Conservation (phyloP, 2,888 invertebrate species). For the Acanthosoma haemorrhoidale region DNA sequence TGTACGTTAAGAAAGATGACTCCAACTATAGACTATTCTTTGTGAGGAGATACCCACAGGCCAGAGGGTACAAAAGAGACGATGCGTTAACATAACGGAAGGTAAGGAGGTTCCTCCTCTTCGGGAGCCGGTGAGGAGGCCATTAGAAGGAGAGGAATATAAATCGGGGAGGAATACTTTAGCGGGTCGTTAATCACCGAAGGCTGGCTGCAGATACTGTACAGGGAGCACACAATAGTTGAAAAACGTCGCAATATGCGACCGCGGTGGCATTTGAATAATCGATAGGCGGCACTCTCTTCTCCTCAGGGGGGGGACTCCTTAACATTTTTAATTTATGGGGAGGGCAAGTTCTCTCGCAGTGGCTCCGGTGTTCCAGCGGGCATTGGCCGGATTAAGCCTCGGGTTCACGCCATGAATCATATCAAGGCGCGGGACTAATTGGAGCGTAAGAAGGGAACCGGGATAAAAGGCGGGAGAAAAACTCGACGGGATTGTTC, state of each 20-base stretch:
- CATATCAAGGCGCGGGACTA: background rate
- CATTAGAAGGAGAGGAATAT: constrained; percentile 8
- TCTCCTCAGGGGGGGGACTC: background rate
- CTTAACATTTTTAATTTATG: constrained; percentile 24
- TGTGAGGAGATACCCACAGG: too few relatives aligned
- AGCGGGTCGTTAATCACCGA: constrained; percentile 10
- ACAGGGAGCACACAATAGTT: background rate
- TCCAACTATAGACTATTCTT: too few relatives aligned
- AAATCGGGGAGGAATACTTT: constrained; percentile 7
- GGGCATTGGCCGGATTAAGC: background rate
- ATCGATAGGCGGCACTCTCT: constrained; percentile 15
- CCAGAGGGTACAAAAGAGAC: too few relatives aligned
- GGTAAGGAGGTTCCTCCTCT: too few relatives aligned
- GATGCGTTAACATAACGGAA: too few relatives aligned
- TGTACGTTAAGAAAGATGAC: too few relatives aligned
- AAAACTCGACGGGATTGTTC: constrained; percentile 13
- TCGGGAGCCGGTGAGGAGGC: background rate
- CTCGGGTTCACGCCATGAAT: constrained; percentile 15
- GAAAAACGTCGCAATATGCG: constrained; percentile 11
- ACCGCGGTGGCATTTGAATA: background rate
- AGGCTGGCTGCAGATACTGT: background rate
- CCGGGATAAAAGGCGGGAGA: background rate
- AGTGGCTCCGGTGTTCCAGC: background rate
- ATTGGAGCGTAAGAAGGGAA: constrained; percentile 19
- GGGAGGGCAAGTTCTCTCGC: background rate